These are phyloP conservation scores for Nematopogon swammerdamellus DNA, from an alignment of 2,888 invertebrate species.

Conservation along the genomic window DNA sequence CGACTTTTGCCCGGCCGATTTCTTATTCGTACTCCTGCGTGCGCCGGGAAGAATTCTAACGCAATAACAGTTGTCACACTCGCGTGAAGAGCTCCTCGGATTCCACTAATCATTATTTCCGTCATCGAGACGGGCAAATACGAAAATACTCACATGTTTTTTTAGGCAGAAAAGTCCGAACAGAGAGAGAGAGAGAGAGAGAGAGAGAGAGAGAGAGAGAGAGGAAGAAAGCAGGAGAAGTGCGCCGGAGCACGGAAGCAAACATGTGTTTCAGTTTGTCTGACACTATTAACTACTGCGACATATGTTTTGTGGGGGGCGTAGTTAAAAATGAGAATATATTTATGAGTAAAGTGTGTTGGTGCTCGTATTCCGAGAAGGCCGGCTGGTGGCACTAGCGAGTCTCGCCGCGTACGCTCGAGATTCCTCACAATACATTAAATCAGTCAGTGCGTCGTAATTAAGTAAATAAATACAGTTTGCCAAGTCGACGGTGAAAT, in stretches of 20 bases:
- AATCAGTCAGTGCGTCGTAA: conserved; percentile 3
- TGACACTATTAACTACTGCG: conserved; percentile 48
- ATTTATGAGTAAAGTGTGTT: conserved; percentile 6
- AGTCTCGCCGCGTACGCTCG: not conserved
- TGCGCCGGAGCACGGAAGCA: conserved; percentile 29
- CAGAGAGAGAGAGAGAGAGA: no score
- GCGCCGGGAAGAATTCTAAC: no score
- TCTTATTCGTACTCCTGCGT: no score
- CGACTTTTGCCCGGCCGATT: no score
- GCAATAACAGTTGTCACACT: no score
- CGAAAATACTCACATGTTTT: conserved; percentile 39
- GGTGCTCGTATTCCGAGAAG: conserved; percentile 1
- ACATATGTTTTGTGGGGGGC: conserved; percentile 31
- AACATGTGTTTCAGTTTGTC: conserved; percentile 53
- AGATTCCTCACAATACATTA: conserved; percentile 1
- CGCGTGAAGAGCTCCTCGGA: no score
- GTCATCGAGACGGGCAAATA: conserved; percentile 42
- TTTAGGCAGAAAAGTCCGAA: conserved; percentile 49
- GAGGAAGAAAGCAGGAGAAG: no score
- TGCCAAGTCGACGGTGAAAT: conserved; percentile 1
- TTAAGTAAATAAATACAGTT: conserved; percentile 2
- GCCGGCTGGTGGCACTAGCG: not conserved
- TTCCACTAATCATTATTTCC: conserved; percentile 52
- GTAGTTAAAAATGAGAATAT: conserved; percentile 36
- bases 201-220: no score